A percentile compares a stretch with the other conserved stretches of the same genome.
Conservation (phyloP, 1,140 invertebrate species). For the Procambarus clarkii region DNA sequence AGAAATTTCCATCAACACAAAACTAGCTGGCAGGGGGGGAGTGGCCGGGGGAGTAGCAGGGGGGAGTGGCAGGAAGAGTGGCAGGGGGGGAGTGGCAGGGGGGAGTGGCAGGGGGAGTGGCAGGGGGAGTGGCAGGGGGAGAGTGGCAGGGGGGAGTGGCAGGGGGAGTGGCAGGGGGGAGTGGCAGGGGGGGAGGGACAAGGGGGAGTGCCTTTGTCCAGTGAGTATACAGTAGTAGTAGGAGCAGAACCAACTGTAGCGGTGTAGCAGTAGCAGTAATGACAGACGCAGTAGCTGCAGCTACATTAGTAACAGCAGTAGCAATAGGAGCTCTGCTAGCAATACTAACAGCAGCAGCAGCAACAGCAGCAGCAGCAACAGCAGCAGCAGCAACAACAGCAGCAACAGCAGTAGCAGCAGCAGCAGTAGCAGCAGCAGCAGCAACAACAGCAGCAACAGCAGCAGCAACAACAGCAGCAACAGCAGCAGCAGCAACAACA, state of each 20-base stretch:
- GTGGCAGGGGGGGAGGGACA: no score
- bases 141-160: background rate
- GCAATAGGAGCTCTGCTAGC: no score
- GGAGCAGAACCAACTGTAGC: no score
- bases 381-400: background rate
- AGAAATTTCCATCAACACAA: conserved; percentile 41
- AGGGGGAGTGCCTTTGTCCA: no score
- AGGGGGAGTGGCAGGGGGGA: background rate
- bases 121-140: no score
- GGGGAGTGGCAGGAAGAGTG: background rate
- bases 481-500: background rate
- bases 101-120: no score
- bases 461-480: background rate
- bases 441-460: no score
- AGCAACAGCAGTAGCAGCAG: background rate
- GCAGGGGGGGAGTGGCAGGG: no score
- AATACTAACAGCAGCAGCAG: no score
- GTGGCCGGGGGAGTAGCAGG: background rate
- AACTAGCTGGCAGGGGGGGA: background rate
- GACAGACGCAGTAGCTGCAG: background rate
- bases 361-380: background rate
- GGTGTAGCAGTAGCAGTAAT: no score
- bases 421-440: no score
- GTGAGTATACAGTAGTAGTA: no score
- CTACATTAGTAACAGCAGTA: background rate